Evolutionary conservation across 2,888 invertebrate species (phyloP).

Genomic region (Drosophila greeni): DNA sequence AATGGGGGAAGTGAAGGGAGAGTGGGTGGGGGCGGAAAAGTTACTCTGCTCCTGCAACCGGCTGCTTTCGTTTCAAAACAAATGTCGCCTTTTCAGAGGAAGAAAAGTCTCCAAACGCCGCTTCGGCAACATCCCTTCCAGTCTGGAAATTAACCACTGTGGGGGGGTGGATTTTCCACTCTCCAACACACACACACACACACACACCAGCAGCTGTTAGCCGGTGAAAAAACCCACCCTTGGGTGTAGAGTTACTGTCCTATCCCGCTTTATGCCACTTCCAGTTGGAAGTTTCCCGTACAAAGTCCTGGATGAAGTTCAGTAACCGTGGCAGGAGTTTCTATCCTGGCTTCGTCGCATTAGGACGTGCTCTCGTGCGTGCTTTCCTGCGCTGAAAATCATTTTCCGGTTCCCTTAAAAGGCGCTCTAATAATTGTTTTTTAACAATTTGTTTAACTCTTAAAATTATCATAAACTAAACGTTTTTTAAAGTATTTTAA

Average conservation of each 20-base stretch:
- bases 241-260: constrained; percentile 52
- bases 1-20: background rate
- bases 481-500: background rate
- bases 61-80: constrained; percentile 71
- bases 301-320: constrained; percentile 64
- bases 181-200: constrained; percentile 17
- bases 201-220: constrained; percentile 60
- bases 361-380: constrained; percentile 51
- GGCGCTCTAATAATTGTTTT: background rate
- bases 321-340: constrained; percentile 73
- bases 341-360: constrained; percentile 65
- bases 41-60: constrained; percentile 60
- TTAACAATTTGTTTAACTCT: background rate
- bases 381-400: constrained; percentile 8
- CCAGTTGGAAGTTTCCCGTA: constrained; percentile 59
- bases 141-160: constrained; percentile 53
- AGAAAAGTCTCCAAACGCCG: constrained; percentile 21
- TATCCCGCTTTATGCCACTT: constrained; percentile 54
- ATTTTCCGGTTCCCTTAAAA: background rate
- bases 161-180: constrained; percentile 43
- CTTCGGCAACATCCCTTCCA: constrained; percentile 49
- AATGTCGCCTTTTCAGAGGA: constrained; percentile 43
- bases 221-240: constrained; percentile 51
- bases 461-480: background rate
- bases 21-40: constrained; percentile 19